Evolutionary conservation across 2,888 invertebrate genomes (phyloP).

Genomic region (Congeria kusceri): DNA sequence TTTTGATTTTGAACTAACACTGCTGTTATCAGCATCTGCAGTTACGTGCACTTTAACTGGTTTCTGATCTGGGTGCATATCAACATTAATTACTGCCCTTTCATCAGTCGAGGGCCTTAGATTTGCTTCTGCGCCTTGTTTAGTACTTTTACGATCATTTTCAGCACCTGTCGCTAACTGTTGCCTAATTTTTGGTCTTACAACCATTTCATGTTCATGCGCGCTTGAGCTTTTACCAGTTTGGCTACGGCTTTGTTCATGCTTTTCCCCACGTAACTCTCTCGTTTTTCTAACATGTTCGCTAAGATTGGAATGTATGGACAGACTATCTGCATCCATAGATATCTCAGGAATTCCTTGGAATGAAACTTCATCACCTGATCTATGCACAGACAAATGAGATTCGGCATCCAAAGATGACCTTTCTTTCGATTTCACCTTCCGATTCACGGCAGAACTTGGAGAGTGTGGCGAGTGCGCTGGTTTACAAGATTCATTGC

Average conservation of each 20-base stretch:
- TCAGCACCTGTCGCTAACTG: neutral
- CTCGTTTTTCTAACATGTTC: slow-evolving; percentile 50
- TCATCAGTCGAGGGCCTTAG: no score
- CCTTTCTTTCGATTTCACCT: slow-evolving; percentile 11
- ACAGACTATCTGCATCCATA: slow-evolving; percentile 3
- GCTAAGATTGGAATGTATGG: slow-evolving; percentile 32
- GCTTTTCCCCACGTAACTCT: slow-evolving; percentile 48
- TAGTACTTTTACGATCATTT: neutral
- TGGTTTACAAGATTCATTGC: slow-evolving; percentile 23
- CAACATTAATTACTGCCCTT: no score
- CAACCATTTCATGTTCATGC: slow-evolving; percentile 17
- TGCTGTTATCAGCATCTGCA: no score
- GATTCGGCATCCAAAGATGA: slow-evolving; percentile 5
- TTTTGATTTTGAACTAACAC: no score
- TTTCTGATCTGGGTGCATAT: no score
- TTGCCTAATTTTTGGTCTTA: slow-evolving; percentile 29
- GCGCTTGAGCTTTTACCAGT: slow-evolving; percentile 22
- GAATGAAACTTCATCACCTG: neutral
- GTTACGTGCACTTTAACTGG: no score
- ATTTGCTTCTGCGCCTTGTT: neutral
- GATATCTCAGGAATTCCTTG: no score
- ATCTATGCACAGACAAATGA: slow-evolving; percentile 16
- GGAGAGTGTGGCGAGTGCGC: slow-evolving; percentile 46
- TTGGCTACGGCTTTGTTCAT: slow-evolving; percentile 12
- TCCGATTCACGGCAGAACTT: slow-evolving; percentile 22